Base-by-base conservation (phyloP, 2,888 invertebrate species). In the Dryadula phaetusa region DNA sequence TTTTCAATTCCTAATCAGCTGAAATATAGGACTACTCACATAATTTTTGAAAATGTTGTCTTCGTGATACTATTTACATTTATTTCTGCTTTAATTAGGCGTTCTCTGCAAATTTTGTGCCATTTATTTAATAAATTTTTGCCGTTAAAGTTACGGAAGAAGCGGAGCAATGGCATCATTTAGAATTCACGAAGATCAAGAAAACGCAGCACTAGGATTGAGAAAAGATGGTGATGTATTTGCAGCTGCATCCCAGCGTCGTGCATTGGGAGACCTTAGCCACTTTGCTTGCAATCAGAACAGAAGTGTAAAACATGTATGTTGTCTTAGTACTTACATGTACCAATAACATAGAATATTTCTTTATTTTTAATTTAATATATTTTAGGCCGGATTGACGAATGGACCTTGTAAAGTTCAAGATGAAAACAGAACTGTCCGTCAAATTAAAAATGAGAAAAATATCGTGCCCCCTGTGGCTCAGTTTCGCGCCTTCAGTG, bases 101-200 rank as follows among this genome's bases (percentile, higher is more conserved):
- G 76, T 79, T 74, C 74, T 76, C 73, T 80, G 75, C 76, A 75
- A 76, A 79, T 73, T 77, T 77, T 78, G 77, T 74, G 72, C 77
- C 77, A 79, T 76, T 75, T 76, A 73, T 71, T 73, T 70, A 74
- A 80, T 78, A 81, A 74, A 67, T 25, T 82, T 74, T 73, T 78
- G 70, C 80, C 73, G 79, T 78, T 82, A 79, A 76, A 88, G 86
- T 90, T 87, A 87, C 88, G 85, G 85, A 87, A 83, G 77, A 78
- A 83, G 79, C 82, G 78, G 78, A 75, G 82, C 84, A 87, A 96
- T 96, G 96, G 96, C 96, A 87, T 93, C 94, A 76, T 95, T 96
- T 86, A 94, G 95, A 88, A 95, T 96, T 81, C 95, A 95, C 87
- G 95, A 95, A 86, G 96, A 96, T 88, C 95, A 95, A 85, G 96